Percentiles rank a stretch among this genome's conserved stretches.
Conservation (phyloP, 1,140 invertebrate species). For the Halictus rubicundus region DNA sequence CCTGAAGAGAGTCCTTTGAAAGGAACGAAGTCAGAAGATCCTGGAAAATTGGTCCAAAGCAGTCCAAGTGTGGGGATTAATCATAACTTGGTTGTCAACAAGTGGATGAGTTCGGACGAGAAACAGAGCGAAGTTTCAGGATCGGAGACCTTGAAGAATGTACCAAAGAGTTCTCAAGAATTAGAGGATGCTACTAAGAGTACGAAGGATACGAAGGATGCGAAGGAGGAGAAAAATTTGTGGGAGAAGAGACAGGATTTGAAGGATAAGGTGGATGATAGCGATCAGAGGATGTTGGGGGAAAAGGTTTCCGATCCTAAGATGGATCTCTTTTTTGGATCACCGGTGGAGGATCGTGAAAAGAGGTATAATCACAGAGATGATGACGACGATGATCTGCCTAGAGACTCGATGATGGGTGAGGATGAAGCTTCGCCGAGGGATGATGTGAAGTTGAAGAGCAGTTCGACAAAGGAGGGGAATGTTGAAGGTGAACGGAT, state of each 20-base stretch:
- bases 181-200: background rate
- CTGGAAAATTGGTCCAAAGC: conserved; percentile 3
- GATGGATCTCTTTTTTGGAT: conserved; percentile 7
- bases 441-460: conserved; percentile 16
- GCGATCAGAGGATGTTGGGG: background rate
- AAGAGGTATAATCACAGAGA: background rate
- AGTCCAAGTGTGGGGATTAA: background rate
- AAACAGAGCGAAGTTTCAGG: background rate
- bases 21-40: background rate
- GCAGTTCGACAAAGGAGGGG: background rate
- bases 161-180: background rate
- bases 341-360: background rate
- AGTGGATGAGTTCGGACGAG: background rate
- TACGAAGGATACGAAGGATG: background rate
- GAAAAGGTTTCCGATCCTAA: background rate
- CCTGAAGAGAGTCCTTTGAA: background rate
- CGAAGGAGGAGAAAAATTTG: background rate
- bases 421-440: background rate
- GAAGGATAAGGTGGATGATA: background rate
- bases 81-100: background rate
- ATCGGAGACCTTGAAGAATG: background rate
- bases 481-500: conserved; percentile 24
- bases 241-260: background rate
- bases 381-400: background rate
- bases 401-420: background rate